Evolutionary conservation across 2,888 invertebrate species (phyloP), one percentile per base, ranked within the genome.

Genomic region (Acleris emargana): DNA sequence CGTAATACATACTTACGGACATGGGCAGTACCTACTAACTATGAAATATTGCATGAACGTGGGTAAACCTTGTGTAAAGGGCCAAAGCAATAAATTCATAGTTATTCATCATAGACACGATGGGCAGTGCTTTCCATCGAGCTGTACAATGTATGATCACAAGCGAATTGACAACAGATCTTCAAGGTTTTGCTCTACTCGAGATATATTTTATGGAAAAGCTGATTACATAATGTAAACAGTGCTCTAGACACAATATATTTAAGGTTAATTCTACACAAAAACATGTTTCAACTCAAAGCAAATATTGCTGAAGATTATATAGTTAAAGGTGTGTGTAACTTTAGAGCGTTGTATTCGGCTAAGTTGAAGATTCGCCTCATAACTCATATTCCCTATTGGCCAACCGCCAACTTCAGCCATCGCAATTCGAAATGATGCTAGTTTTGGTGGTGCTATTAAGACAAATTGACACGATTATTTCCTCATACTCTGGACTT

Each of bases 381-480:
- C 61, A 61, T 66, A 66, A 61, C 66, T 66, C 66, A 66, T 57
- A 66, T 61, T 66, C 66, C 61, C 52, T 45, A 54, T 47, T 66
- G 66, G 66, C 66, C 51, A 6, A 18, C 55, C 17, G 66, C 66
- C 66, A 66, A 59, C 55, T 51, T 49, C 18, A 61, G 66, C 45
- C 55, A 52, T 66, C 61, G 60, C 66, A 66, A 66, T 66, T 66
- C 59, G 66, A 66, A 61, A 66, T 61, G 60, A 61, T 50, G 61
- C 66, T 61, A 57, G 66, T 66, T 66, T 61, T 42, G 22, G 66
- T 55, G 57, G 57, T 32, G 61, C 57, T 57, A 66, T 64, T 64
- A 66, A 61, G 66, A 66, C 66, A 66, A 66, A 66, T 66, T 66
- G 66, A 61, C 57, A 57, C 45, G 45, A 60, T 66, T 61, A 60